Percentiles rank a stretch among this genome's conserved stretches.
These are phyloP conservation scores for Tychaedon coryphoeus DNA, from an alignment of 2,113 vertebrate species.

Conservation along the genomic window DNA sequence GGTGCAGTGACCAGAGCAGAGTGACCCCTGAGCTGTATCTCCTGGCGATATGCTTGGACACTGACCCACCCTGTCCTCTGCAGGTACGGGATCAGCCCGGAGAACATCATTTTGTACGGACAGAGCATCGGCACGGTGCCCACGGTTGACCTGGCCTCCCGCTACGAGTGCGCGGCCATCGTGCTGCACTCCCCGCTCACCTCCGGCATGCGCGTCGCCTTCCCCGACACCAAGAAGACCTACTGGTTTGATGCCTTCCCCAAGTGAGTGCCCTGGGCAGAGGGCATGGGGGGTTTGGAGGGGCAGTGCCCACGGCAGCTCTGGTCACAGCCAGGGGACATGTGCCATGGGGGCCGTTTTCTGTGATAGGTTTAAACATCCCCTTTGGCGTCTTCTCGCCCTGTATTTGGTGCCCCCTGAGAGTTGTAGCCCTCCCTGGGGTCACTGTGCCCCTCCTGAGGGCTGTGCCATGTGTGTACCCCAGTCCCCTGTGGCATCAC, in stretches of 20 bases:
- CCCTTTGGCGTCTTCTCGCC: accelerated
- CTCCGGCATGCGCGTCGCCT: conserved; percentile 95
- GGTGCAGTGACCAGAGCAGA: not conserved
- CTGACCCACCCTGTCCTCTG: not conserved
- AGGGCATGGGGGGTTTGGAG: not conserved
- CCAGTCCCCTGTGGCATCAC: not conserved
- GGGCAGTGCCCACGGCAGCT: not conserved
- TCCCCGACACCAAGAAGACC: conserved; percentile 96
- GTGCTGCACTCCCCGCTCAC: conserved; percentile 93
- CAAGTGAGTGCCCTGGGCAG: conserved; percentile 79
- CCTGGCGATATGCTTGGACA: accelerated
- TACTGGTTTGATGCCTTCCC: conserved; percentile 97
- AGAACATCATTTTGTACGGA: conserved; percentile 93
- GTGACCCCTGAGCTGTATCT: not conserved
- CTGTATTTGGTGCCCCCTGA: accelerated
- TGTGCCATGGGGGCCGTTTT: not conserved
- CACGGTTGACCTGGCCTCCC: conserved; percentile 91
- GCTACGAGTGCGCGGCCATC: conserved; percentile 93
- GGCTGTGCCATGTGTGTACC: too few species aligned
- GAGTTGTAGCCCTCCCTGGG: not conserved
- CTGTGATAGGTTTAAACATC: accelerated
- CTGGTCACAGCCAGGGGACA: accelerated
- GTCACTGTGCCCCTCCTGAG: not conserved
- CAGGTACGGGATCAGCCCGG: conserved; percentile 93
- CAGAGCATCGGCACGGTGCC: conserved; percentile 96